These are phyloP conservation scores for Hydrophis major DNA, from an alignment of 2,797 vertebrate species.

Conservation along the genomic window DNA sequence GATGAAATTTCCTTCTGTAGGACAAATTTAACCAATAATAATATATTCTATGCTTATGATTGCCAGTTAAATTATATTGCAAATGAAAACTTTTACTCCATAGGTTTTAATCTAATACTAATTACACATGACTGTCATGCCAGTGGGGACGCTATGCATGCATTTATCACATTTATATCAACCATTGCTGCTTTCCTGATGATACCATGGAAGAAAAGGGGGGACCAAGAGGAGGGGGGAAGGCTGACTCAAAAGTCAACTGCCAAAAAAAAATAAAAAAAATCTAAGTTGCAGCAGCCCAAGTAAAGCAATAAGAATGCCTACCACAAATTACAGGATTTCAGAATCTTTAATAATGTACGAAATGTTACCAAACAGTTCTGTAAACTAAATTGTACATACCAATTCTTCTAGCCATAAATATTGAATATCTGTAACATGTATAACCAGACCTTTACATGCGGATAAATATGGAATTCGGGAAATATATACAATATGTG, in stretches of 20 bases:
- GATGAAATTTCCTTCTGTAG: slow-evolving; percentile 67
- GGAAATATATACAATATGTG: slow-evolving; percentile 97
- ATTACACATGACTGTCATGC: slow-evolving; percentile 74
- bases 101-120: slow-evolving; percentile 81
- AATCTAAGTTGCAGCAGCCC: slow-evolving; percentile 68
- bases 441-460: slow-evolving; percentile 97
- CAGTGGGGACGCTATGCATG: slow-evolving; percentile 72
- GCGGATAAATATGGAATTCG: slow-evolving; percentile 99
- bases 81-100: slow-evolving; percentile 75
- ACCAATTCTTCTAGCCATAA: slow-evolving; percentile 99
- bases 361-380: slow-evolving; percentile 99
- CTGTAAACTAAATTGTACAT: slow-evolving; percentile 99
- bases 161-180: slow-evolving; percentile 78
- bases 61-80: slow-evolving; percentile 78
- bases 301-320: slow-evolving; percentile 79
- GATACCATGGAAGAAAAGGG: slow-evolving; percentile 62
- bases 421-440: slow-evolving; percentile 99
- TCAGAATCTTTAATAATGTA: slow-evolving; percentile 99
- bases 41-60: slow-evolving; percentile 73
- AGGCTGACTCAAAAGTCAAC: slow-evolving; percentile 57
- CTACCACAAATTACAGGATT: slow-evolving; percentile 85
- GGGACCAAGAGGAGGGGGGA: slow-evolving; percentile 34
- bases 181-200: slow-evolving; percentile 64
- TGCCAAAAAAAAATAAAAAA: slow-evolving; percentile 55
- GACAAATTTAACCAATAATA: slow-evolving; percentile 72